A percentile compares a stretch with the other conserved stretches of the same genome.
These are phyloP conservation scores for Conistra vaccinii DNA, from an alignment of 2,888 invertebrate species.

Conservation along the genomic window DNA sequence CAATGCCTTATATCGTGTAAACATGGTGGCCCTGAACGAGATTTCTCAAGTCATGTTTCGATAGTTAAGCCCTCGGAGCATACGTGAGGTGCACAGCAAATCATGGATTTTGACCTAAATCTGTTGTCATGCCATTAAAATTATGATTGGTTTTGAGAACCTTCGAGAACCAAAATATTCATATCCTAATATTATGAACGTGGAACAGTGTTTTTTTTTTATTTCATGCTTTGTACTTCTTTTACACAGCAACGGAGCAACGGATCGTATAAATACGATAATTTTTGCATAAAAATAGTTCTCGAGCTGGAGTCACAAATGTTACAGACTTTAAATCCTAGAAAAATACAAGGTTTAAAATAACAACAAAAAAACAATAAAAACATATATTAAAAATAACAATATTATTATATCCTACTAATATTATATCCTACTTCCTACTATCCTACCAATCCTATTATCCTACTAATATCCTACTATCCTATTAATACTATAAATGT, in stretches of 20 bases:
- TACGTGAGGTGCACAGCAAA: slow-evolving; percentile 42
- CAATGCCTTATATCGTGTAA: slow-evolving; percentile 11
- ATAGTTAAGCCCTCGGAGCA: slow-evolving; percentile 34
- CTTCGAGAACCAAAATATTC: background rate
- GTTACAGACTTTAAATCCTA: too few relatives aligned
- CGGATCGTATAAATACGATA: background rate
- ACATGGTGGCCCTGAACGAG: slow-evolving; percentile 29
- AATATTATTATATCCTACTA: too few relatives aligned
- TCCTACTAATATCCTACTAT: too few relatives aligned
- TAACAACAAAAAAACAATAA: too few relatives aligned
- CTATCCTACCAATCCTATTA: too few relatives aligned
- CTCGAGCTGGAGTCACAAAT: background rate
- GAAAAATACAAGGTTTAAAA: too few relatives aligned
- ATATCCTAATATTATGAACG: background rate
- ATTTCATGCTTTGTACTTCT: background rate
- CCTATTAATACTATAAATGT: too few relatives aligned
- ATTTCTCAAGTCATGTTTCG: slow-evolving; percentile 40
- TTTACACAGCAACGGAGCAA: background rate
- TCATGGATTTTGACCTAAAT: slow-evolving; percentile 30
- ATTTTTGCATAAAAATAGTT: background rate
- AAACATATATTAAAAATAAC: too few relatives aligned
- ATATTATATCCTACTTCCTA: too few relatives aligned
- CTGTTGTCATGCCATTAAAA: slow-evolving; percentile 3
- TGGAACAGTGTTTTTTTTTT: background rate
- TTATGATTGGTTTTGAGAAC: background rate